Evolutionary conservation across 1,140 invertebrate genomes (phyloP).

Genomic region (Adoxophyes honmai): DNA sequence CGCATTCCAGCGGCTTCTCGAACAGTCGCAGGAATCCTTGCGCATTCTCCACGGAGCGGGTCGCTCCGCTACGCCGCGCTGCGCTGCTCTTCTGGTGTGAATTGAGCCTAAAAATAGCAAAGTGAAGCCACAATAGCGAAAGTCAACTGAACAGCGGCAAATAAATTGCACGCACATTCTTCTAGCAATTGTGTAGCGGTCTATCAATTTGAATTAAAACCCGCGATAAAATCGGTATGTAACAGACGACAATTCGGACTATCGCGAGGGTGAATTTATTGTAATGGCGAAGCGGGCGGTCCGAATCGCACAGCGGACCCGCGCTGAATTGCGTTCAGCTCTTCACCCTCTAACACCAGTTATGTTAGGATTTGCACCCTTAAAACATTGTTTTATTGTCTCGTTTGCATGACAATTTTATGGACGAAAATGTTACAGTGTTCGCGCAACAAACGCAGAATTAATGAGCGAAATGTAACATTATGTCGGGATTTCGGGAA

Average conservation of each 20-base stretch:
- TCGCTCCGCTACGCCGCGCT: too few relatives aligned
- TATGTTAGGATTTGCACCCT: constrained; percentile 2
- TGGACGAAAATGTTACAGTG: neutral
- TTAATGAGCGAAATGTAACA: too few relatives aligned
- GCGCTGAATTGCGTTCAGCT: neutral
- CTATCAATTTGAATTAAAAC: constrained; percentile 11
- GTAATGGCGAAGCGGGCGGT: neutral
- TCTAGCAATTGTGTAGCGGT: constrained; percentile 5
- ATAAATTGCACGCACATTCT: constrained; percentile 10
- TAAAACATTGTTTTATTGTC: constrained; percentile 3
- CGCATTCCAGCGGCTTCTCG: too few relatives aligned
- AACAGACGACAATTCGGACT: constrained; percentile 9
- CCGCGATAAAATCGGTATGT: constrained; percentile 13
- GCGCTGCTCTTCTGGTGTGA: too few relatives aligned
- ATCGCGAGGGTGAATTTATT: neutral
- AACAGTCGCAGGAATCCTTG: too few relatives aligned
- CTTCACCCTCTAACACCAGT: neutral
- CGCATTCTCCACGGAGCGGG: too few relatives aligned
- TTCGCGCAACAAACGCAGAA: too few relatives aligned
- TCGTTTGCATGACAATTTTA: constrained; percentile 1
- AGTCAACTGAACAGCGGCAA: too few relatives aligned
- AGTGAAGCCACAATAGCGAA: too few relatives aligned
- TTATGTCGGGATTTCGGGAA: too few relatives aligned
- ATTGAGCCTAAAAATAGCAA: too few relatives aligned
- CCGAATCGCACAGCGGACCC: neutral